Evolutionary conservation across 2,797 vertebrate species (phyloP).

Genomic region (Onychomys torridus): DNA sequence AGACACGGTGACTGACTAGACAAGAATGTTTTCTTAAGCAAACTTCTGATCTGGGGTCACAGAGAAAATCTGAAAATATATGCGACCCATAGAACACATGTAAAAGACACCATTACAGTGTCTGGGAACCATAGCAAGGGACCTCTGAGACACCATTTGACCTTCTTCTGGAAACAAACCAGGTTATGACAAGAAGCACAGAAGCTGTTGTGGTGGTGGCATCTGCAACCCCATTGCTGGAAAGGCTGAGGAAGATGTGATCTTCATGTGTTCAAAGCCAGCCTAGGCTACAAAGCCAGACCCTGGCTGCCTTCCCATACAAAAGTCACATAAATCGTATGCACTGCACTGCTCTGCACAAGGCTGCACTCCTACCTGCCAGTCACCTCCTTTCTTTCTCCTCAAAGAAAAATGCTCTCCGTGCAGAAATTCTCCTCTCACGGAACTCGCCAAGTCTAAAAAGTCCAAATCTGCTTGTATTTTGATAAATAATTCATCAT

Average conservation of each 20-base stretch:
- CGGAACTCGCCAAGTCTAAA: not conserved
- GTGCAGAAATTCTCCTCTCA: not conserved
- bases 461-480: not conserved
- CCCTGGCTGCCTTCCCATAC: not conserved
- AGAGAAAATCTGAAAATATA: not conserved
- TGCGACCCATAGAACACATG: not conserved
- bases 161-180: not conserved
- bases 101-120: not conserved
- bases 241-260: not conserved
- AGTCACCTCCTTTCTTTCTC: not conserved
- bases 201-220: too few relatives aligned
- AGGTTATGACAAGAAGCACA: not conserved
- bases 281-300: not conserved
- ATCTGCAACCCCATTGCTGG: not conserved
- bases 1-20: not conserved
- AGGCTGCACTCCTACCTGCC: not conserved
- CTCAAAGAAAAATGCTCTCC: not conserved
- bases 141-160: not conserved
- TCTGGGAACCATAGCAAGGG: rapidly evolving
- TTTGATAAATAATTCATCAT: conserved; percentile 55
- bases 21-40: not conserved
- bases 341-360: not conserved
- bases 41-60: not conserved
- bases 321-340: rapidly evolving
- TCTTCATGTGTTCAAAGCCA: not conserved